Evolutionary conservation across 2,797 vertebrate genomes (phyloP).

Genomic region (Melanotaenia maccullochi): DNA sequence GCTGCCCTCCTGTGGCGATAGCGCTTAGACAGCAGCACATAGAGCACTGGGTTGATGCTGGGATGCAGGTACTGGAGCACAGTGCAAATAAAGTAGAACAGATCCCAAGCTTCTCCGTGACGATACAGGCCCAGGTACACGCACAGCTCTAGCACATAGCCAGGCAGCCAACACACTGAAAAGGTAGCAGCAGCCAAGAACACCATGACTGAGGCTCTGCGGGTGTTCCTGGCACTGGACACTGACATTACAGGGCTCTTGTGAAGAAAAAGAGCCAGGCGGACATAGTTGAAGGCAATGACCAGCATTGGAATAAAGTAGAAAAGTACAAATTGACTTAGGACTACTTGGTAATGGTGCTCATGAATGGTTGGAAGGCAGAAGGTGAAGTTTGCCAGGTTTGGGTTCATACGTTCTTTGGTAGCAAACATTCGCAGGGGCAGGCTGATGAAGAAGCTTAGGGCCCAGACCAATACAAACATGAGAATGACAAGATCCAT

Average conservation of each 20-base stretch:
- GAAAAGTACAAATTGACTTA: conserved; percentile 83
- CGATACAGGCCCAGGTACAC: conserved; percentile 79
- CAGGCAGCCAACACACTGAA: conserved; percentile 82
- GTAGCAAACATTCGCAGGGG: conserved; percentile 79
- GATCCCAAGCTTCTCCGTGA: conserved; percentile 75
- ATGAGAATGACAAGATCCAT: conserved; percentile 77
- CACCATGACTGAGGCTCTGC: conserved; percentile 81
- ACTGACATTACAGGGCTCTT: conserved; percentile 81
- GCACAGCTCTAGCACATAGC: conserved; percentile 81
- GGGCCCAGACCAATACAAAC: conserved; percentile 79
- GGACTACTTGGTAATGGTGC: conserved; percentile 81
- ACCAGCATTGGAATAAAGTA: conserved; percentile 81
- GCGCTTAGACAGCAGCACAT: conserved; percentile 80
- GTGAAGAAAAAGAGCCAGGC: conserved; percentile 80
- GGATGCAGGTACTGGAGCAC: conserved; percentile 81
- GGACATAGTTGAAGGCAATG: conserved; percentile 82
- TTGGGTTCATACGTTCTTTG: conserved; percentile 65
- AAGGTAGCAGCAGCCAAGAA: conserved; percentile 82
- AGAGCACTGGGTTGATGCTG: conserved; percentile 78
- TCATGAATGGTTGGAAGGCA: conserved; percentile 81
- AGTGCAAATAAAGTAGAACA: conserved; percentile 80
- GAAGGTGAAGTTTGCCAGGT: conserved; percentile 70
- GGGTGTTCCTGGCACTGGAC: conserved; percentile 79
- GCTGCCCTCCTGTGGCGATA: conserved; percentile 72
- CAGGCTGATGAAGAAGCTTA: conserved; percentile 83